Base-by-base conservation (phyloP, 1,140 invertebrate genomes). In the Euura lappo region DNA sequence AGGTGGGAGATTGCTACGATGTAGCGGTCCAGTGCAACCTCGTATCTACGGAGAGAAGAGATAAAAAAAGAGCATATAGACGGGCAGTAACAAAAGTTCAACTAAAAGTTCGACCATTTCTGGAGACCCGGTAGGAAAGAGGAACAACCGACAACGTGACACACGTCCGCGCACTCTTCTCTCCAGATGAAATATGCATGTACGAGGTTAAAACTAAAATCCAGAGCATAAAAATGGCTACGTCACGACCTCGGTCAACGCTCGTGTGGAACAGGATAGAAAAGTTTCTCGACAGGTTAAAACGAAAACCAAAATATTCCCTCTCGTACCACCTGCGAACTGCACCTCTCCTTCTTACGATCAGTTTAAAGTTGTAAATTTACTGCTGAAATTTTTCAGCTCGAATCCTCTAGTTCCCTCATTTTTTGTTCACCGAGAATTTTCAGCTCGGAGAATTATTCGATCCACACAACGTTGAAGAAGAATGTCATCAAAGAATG, bases 171-270 rank as follows among this genome's bases (percentile, higher is more conserved):
- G 78, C 76, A 68, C 75, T 81, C 10, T 74, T 68, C 75, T 81
- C 10, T 74, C 68, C 72, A 76, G 79, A 83, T 83, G 81, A 83
- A 83, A 81, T 82, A 83, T 83, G 81, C 78, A 80, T 82, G 81
- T 81, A 82, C 80, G 79, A 80, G 82, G 81, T 82, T 82, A 80
- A 73, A 73, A 76, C 77, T 78, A 76, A 75, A 82, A 83, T 83
- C 80, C 77, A 76, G 70, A 75, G 74, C 28, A 28, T 68, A 78
- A 80, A 83, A 83, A 80, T 80, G 77, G 77, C 76, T 68, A 69
- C 72, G 76, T 69, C 64, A 69, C 71, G 74, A 76, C 74, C 2
- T 10, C 13, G 28, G 8, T 68, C 13, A 68, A 68, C 13, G 28
- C 44, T 68, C 42, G 8, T 68, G 4, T 74, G 74, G 72, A 75